Evolutionary conservation across 1,140 invertebrate species (phyloP).

Genomic region (Bombyx mori): DNA sequence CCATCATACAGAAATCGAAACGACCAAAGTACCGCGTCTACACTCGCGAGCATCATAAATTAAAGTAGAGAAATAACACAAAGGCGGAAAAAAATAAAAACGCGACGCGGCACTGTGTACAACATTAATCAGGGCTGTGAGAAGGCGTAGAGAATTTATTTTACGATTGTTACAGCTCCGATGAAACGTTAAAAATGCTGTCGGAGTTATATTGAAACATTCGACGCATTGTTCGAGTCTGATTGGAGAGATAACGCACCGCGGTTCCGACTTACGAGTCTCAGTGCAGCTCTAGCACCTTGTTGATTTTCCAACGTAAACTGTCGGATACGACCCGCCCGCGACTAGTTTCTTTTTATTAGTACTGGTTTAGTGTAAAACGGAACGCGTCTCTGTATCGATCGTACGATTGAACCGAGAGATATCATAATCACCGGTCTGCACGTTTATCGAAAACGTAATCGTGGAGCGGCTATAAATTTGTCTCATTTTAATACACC

Average conservation of each 20-base stretch:
- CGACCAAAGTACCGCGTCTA: conserved; percentile 7
- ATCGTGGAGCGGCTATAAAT: conserved; percentile 66
- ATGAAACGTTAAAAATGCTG: conserved; percentile 70
- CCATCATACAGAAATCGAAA: too few species aligned
- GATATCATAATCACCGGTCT: conserved; percentile 70
- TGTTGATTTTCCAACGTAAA: conserved; percentile 65
- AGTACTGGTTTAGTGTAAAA: conserved; percentile 61
- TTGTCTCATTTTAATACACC: conserved; percentile 68
- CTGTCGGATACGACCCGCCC: conserved; percentile 44
- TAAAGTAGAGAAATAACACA: conserved; percentile 52
- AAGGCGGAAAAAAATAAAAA: conserved; percentile 53
- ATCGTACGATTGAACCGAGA: conserved; percentile 60
- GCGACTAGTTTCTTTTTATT: conserved; percentile 66
- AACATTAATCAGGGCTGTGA: conserved; percentile 66
- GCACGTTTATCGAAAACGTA: conserved; percentile 64
- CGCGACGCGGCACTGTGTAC: conserved; percentile 53
- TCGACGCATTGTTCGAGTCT: conserved; percentile 58
- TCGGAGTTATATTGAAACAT: conserved; percentile 66
- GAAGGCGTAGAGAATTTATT: conserved; percentile 69
- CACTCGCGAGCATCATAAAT: conserved; percentile 44
- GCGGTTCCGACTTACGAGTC: conserved; percentile 36
- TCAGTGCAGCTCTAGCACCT: conserved; percentile 34
- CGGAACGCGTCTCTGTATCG: conserved; percentile 56
- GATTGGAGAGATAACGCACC: conserved; percentile 62
- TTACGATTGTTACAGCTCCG: conserved; percentile 66